phyloP scores from a whole-genome alignment of 2,888 invertebrate species.

The Sarcophaga caerulescens region DNA sequence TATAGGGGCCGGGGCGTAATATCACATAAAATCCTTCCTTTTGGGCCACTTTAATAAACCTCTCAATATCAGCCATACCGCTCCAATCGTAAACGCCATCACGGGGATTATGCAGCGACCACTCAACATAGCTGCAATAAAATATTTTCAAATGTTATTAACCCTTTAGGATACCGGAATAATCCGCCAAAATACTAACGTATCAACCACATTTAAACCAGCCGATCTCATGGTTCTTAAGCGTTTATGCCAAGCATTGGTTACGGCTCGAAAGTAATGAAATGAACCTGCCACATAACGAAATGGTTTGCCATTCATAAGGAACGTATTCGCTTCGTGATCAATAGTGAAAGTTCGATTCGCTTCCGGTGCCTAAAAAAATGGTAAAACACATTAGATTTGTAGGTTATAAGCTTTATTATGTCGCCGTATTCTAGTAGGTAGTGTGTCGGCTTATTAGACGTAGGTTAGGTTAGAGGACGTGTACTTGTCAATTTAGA shows the following conservation, averaged over 20 bases:
- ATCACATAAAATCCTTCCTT: constrained; percentile 90
- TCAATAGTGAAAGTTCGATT: constrained; percentile 81
- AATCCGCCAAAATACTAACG: constrained; percentile 82
- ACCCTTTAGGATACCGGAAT: not conserved
- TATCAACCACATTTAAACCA: constrained; percentile 92
- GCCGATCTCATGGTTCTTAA: constrained; percentile 89
- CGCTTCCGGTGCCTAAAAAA: not conserved
- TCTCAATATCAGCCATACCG: constrained; percentile 86
- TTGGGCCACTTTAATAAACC: constrained; percentile 87
- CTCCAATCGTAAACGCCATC: constrained; percentile 85
- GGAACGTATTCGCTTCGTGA: constrained; percentile 84
- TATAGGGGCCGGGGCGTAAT: constrained; percentile 93
- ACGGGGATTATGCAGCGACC: constrained; percentile 93
- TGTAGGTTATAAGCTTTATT: no score
- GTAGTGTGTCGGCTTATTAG: no score
- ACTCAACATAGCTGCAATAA: constrained; percentile 88
- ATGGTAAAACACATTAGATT: not conserved
- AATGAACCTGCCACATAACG: constrained; percentile 90
- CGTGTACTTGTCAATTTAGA: no score
- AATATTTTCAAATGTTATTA: not conserved
- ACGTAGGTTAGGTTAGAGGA: no score
- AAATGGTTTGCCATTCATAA: constrained; percentile 87
- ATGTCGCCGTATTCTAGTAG: no score
- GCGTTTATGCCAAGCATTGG: constrained; percentile 89
- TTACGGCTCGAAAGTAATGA: constrained; percentile 92